phyloP scores from a whole-genome alignment of 2,113 vertebrate species.

The Neogobius melanostomus region DNA sequence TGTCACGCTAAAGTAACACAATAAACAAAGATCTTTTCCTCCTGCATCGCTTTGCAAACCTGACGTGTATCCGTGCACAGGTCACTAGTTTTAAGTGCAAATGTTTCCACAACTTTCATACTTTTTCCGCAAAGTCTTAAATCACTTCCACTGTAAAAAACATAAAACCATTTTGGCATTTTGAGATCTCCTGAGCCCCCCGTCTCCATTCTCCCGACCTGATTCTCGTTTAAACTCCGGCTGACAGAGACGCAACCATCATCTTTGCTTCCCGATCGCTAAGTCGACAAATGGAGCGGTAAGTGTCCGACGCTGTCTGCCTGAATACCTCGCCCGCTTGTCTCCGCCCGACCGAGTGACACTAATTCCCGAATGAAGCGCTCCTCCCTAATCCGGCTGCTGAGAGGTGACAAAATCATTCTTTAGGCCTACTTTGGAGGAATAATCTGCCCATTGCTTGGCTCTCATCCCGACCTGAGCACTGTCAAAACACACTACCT shows the following conservation, averaged over 20 bases:
- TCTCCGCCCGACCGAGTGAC: slow-evolving; percentile 63
- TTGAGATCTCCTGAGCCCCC: neutral
- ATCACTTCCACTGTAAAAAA: neutral
- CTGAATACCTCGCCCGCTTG: slow-evolving; percentile 62
- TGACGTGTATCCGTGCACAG: too few species aligned
- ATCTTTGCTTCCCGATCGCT: slow-evolving; percentile 58
- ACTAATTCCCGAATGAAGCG: slow-evolving; percentile 73
- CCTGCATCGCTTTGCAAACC: too few species aligned
- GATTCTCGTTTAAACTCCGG: slow-evolving; percentile 33
- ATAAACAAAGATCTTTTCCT: too few species aligned
- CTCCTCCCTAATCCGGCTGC: slow-evolving; percentile 72
- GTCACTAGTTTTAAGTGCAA: too few species aligned
- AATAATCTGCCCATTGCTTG: slow-evolving; percentile 76
- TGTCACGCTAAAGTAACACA: too few species aligned
- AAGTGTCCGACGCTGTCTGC: slow-evolving; percentile 70
- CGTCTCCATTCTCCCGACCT: neutral
- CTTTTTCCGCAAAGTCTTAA: too few species aligned
- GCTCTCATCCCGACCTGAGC: slow-evolving; percentile 72
- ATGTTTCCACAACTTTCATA: too few species aligned
- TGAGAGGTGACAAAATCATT: slow-evolving; percentile 79
- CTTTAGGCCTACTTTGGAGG: slow-evolving; percentile 73
- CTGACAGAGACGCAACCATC: slow-evolving; percentile 55
- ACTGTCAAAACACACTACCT: slow-evolving; percentile 69
- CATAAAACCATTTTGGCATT: neutral
- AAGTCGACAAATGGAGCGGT: slow-evolving; percentile 69